phyloP scores from a whole-genome alignment of 2,888 invertebrate genomes.

The Protonemura montana region DNA sequence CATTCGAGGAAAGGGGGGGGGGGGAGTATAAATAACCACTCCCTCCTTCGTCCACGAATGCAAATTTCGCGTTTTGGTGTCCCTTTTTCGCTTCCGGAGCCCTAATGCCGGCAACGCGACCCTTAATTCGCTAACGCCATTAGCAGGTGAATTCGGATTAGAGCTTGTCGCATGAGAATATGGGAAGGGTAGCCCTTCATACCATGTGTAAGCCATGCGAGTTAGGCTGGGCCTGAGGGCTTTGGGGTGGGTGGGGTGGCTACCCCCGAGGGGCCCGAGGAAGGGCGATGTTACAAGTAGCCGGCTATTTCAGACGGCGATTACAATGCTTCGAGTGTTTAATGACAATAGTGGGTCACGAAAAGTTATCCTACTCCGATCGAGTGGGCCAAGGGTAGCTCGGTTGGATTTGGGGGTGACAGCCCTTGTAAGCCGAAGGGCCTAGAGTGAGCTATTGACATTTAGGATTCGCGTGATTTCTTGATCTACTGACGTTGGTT shows the following conservation, averaged over 20 bases:
- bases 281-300: slow-evolving; percentile 25
- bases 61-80: neutral
- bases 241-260: neutral
- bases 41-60: neutral
- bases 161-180: slow-evolving; percentile 42
- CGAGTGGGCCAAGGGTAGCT: neutral
- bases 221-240: slow-evolving; percentile 29
- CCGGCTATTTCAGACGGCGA: slow-evolving; percentile 10
- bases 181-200: slow-evolving; percentile 31
- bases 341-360: slow-evolving; percentile 41
- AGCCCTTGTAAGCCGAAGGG: neutral
- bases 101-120: neutral
- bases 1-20: neutral
- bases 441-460: neutral
- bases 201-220: neutral
- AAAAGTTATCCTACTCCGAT: neutral
- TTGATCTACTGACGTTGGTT: neutral
- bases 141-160: slow-evolving; percentile 48
- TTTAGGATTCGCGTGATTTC: neutral
- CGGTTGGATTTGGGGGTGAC: neutral
- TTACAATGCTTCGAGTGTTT: slow-evolving; percentile 13
- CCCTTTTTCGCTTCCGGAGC: slow-evolving; percentile 24
- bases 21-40: neutral
- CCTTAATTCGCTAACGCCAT: slow-evolving; percentile 49
- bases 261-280: neutral